Percentiles rank a stretch among this genome's conserved stretches.
Conservation (phyloP, 2,113 vertebrate genomes). For the Pao palembangensis region DNA sequence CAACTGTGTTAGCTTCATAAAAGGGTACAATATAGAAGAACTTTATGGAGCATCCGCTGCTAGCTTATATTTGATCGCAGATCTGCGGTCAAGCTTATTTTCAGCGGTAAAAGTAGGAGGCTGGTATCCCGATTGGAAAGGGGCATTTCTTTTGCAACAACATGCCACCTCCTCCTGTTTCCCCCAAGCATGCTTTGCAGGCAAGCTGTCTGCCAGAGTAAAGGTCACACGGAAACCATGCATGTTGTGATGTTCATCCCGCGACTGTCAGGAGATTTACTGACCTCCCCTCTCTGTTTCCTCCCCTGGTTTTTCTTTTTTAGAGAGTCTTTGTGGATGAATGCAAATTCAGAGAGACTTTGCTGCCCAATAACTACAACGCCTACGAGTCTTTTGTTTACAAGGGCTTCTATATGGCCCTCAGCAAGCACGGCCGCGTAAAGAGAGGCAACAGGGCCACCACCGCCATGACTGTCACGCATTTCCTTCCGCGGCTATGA, state of each 20-base stretch:
- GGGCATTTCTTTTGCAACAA: constrained; percentile 34
- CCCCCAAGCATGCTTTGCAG: constrained; percentile 38
- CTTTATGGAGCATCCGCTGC: too few relatives aligned
- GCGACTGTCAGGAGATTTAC: constrained; percentile 21
- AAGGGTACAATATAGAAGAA: too few relatives aligned
- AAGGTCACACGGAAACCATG: constrained; percentile 39
- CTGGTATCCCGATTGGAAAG: constrained; percentile 28
- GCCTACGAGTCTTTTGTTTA: constrained; percentile 89
- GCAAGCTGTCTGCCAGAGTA: constrained; percentile 34
- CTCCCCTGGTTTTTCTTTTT: constrained; percentile 2
- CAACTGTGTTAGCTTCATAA: too few relatives aligned
- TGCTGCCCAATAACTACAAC: constrained; percentile 96
- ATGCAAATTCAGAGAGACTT: constrained; percentile 92
- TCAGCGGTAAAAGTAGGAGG: constrained; percentile 19
- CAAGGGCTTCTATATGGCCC: constrained; percentile 85
- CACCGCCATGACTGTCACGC: constrained; percentile 89
- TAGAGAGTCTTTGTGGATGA: constrained; percentile 88
- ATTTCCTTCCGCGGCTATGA: constrained; percentile 94
- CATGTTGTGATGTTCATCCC: constrained; percentile 34
- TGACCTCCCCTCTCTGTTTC: constrained; percentile 14
- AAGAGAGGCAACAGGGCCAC: constrained; percentile 91
- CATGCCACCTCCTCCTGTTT: constrained; percentile 51
- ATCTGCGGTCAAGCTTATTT: background rate
- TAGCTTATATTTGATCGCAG: background rate
- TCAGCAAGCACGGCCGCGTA: constrained; percentile 88